phyloP scores from a whole-genome alignment of 2,113 vertebrate species.

The Peucedramus taeniatus region DNA sequence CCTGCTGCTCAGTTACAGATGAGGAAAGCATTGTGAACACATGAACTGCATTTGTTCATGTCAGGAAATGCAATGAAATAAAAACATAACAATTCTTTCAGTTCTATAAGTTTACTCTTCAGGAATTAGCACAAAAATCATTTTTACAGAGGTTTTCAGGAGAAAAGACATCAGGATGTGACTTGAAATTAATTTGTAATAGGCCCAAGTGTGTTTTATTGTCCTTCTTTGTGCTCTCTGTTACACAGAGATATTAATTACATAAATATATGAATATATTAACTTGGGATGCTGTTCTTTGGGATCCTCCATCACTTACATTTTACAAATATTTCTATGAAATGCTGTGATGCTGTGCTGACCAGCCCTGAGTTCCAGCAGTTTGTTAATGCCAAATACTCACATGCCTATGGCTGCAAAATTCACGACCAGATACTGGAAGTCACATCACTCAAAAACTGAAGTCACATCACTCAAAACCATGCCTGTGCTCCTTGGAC shows the following conservation, averaged over 20 bases:
- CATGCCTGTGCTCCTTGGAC: fast-evolving
- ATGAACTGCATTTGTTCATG: background rate
- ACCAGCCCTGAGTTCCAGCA: background rate
- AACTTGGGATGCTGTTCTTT: background rate
- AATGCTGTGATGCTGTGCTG: fast-evolving
- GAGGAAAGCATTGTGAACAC: background rate
- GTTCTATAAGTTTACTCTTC: background rate
- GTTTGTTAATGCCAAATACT: fast-evolving
- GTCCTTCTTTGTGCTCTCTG: background rate
- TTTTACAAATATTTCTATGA: fast-evolving
- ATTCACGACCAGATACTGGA: fast-evolving
- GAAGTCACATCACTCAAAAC: no score
- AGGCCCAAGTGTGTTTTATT: background rate
- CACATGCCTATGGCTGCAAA: background rate
- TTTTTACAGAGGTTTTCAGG: background rate
- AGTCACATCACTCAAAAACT: fast-evolving
- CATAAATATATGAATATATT: fast-evolving
- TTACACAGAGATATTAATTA: background rate
- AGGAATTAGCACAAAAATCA: conserved; percentile 15
- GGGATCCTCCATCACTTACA: background rate
- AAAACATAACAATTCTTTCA: background rate
- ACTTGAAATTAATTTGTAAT: conserved; percentile 9
- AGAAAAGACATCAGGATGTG: background rate
- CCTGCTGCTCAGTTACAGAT: background rate
- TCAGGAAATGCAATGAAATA: conserved; percentile 18